These are phyloP conservation scores for Thereva nobilitata DNA, from an alignment of 2,888 invertebrate species.

Conservation along the genomic window DNA sequence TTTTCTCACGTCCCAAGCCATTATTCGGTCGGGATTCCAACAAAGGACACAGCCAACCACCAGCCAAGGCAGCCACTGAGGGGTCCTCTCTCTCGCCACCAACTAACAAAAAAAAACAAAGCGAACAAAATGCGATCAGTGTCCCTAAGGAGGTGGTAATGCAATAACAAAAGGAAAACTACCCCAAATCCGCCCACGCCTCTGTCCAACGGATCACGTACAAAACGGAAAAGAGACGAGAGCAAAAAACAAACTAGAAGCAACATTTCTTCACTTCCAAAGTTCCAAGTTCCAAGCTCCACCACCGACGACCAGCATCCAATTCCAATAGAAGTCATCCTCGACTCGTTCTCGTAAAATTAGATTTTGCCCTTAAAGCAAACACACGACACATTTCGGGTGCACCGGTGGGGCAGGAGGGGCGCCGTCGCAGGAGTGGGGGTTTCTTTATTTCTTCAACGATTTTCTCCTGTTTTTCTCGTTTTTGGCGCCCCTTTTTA, in stretches of 20 bases:
- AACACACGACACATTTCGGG: conserved; percentile 21
- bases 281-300: not conserved
- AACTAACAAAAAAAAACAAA: not conserved
- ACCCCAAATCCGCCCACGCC: too few species aligned
- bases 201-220: too few species aligned
- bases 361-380: conserved; percentile 31
- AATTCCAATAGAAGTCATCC: conserved; percentile 21
- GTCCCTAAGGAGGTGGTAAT: not conserved
- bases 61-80: too few species aligned
- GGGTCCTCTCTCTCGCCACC: too few species aligned
- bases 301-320: conserved; percentile 22
- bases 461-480: conserved; percentile 19
- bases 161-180: not conserved
- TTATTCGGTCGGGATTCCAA: not conserved
- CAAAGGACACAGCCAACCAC: too few species aligned
- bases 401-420: not conserved
- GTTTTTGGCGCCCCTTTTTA: conserved; percentile 24
- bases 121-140: conserved; percentile 11
- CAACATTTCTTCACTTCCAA: not conserved
- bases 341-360: conserved; percentile 27
- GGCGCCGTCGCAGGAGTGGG: not conserved
- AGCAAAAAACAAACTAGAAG: too few species aligned
- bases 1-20: conserved; percentile 20
- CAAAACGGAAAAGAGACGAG: too few species aligned
- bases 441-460: conserved; percentile 10